These are phyloP conservation scores for Sakesphorus luctuosus DNA, from an alignment of 2,113 vertebrate species.

Conservation along the genomic window DNA sequence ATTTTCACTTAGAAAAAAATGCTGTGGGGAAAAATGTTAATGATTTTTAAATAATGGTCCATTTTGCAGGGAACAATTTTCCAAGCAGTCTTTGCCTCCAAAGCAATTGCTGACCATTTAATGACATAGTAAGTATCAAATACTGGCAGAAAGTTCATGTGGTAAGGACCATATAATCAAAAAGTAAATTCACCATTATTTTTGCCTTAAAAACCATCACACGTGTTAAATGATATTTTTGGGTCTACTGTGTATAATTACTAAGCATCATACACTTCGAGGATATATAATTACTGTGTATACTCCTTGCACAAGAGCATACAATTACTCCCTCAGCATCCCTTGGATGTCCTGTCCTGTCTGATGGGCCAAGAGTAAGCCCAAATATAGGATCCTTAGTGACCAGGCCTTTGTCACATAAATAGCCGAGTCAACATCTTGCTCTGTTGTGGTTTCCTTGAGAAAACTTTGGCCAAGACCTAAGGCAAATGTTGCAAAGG, in stretches of 20 bases:
- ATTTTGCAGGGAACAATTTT: conserved; percentile 54
- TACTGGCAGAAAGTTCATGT: conserved; percentile 72
- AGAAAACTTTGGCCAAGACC: background rate
- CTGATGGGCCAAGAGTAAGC: conserved; percentile 21
- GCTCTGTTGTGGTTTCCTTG: background rate
- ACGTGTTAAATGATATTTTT: conserved; percentile 79
- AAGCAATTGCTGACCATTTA: conserved; percentile 68
- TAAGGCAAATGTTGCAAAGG: background rate
- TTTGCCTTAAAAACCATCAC: conserved; percentile 78
- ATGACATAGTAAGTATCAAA: conserved; percentile 71
- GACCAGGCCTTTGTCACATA: background rate
- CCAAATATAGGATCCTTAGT: background rate
- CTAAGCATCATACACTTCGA: conserved; percentile 46
- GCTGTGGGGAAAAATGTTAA: conserved; percentile 56
- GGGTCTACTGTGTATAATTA: conserved; percentile 71
- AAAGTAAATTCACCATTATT: conserved; percentile 76
- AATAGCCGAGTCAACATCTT: background rate
- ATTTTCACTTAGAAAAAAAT: conserved; percentile 65
- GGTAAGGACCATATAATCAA: conserved; percentile 75
- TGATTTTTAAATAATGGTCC: conserved; percentile 69
- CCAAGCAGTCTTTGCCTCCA: conserved; percentile 65
- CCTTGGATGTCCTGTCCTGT: conserved; percentile 42
- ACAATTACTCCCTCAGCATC: conserved; percentile 63
- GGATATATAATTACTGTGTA: conserved; percentile 61
- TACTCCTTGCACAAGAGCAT: conserved; percentile 57